These are phyloP conservation scores for Metaphire vulgaris DNA, from an alignment of 1,140 invertebrate species.

Conservation along the genomic window DNA sequence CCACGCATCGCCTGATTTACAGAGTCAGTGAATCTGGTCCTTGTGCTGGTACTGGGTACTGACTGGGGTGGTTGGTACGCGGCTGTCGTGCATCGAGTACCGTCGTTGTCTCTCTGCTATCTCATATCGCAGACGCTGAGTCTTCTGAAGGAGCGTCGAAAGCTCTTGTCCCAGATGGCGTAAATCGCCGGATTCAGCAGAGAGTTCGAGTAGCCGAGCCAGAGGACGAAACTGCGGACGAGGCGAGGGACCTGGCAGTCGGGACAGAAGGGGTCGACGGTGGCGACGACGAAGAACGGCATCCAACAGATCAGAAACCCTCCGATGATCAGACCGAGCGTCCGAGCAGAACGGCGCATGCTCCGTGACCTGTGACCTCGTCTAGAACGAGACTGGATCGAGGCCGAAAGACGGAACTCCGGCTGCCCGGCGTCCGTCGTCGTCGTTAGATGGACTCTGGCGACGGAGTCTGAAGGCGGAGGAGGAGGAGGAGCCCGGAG, in stretches of 20 bases:
- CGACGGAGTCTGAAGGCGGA: too few species aligned
- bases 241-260: conserved; percentile 27
- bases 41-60: too few species aligned
- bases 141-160: conserved; percentile 45
- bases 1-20: too few species aligned
- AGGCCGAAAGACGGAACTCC: not conserved
- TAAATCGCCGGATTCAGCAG: conserved; percentile 97
- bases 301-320: conserved; percentile 92
- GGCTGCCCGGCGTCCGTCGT: not conserved
- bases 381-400: not conserved
- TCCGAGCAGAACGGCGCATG: conserved; percentile 46
- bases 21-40: too few species aligned
- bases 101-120: too few species aligned
- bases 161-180: conserved; percentile 55
- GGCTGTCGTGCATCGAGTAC: too few species aligned
- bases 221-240: conserved; percentile 50
- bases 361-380: not conserved
- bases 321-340: conserved; percentile 81
- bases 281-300: conserved; percentile 92
- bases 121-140: conserved; percentile 27
- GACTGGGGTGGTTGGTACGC: too few species aligned
- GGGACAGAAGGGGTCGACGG: conserved; percentile 63
- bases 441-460: too few species aligned
- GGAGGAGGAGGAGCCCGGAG: not conserved
- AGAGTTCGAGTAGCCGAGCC: conserved; percentile 63